Evolutionary conservation across 2,113 vertebrate genomes (phyloP).

Genomic region (Rhombomys opimus): DNA sequence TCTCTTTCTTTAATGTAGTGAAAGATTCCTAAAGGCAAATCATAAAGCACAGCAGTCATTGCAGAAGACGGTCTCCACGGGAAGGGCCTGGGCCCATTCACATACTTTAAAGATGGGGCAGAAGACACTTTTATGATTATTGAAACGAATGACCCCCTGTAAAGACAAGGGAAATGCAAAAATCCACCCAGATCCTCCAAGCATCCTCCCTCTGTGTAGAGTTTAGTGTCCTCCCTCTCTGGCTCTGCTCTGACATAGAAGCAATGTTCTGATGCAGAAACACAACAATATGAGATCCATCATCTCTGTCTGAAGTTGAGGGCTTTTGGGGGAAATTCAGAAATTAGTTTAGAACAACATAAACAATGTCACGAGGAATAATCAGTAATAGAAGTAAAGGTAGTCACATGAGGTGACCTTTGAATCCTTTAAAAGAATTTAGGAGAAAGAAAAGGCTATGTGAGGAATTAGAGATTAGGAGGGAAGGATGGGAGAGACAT

Average conservation of each 20-base stretch:
- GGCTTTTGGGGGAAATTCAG: background rate
- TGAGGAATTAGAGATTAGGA: background rate
- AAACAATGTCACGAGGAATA: background rate
- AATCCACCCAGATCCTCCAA: background rate
- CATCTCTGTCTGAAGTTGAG: background rate
- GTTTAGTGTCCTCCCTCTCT: background rate
- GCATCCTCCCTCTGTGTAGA: background rate
- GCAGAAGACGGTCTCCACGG: background rate
- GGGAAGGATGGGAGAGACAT: background rate
- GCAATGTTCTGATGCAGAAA: background rate
- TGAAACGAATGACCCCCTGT: background rate
- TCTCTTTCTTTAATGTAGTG: constrained; percentile 79
- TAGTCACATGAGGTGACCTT: fast-evolving
- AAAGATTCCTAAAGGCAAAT: background rate
- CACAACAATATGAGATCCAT: background rate
- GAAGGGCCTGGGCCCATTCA: background rate
- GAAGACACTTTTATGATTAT: background rate
- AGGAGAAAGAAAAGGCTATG: background rate
- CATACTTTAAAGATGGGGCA: background rate
- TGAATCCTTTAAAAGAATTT: background rate
- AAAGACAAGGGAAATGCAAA: background rate
- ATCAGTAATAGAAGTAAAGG: background rate
- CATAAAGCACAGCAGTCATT: fast-evolving
- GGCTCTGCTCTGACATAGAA: background rate
- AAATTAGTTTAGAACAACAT: background rate